Conservation (phyloP, 2,113 vertebrate species). For the Herpetotheres cachinnans region DNA sequence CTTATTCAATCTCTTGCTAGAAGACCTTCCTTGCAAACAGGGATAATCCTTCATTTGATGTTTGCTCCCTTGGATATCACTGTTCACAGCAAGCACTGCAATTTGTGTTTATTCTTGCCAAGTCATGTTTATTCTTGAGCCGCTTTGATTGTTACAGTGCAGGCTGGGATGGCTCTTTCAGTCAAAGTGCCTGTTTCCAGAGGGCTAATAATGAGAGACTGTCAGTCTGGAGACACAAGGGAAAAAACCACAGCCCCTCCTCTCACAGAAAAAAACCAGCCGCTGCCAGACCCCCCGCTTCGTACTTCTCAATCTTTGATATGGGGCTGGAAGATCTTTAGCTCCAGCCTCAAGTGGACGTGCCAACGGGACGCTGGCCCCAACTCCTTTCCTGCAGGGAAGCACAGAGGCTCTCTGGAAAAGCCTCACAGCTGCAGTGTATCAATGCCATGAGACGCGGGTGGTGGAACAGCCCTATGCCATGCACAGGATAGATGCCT, state of each 20-base stretch:
- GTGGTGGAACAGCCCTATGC: neutral
- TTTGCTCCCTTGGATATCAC: conserved; percentile 60
- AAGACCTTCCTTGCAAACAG: conserved; percentile 49
- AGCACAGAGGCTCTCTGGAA: neutral
- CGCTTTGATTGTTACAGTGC: conserved; percentile 59
- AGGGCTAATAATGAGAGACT: conserved; percentile 49
- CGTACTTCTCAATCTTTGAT: neutral
- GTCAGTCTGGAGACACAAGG: conserved; percentile 24
- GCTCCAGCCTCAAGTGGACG: neutral
- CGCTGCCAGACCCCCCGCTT: conserved; percentile 29
- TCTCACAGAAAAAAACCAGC: conserved; percentile 14
- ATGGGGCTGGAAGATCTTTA: neutral
- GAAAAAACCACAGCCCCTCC: neutral
- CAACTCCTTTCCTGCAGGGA: neutral
- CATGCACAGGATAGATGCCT: rapidly evolving
- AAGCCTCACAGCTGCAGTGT: rapidly evolving
- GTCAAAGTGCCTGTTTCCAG: conserved; percentile 56
- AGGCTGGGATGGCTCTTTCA: conserved; percentile 44
- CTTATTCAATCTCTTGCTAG: conserved; percentile 47
- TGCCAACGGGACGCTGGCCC: rapidly evolving
- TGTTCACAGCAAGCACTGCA: conserved; percentile 57
- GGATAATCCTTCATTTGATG: conserved; percentile 68
- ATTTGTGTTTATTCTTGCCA: conserved; percentile 70
- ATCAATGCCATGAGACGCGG: rapidly evolving
- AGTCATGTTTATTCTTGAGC: conserved; percentile 63